Conservation (phyloP, 2,113 vertebrate genomes). For the Neopipo cinnamomea region DNA sequence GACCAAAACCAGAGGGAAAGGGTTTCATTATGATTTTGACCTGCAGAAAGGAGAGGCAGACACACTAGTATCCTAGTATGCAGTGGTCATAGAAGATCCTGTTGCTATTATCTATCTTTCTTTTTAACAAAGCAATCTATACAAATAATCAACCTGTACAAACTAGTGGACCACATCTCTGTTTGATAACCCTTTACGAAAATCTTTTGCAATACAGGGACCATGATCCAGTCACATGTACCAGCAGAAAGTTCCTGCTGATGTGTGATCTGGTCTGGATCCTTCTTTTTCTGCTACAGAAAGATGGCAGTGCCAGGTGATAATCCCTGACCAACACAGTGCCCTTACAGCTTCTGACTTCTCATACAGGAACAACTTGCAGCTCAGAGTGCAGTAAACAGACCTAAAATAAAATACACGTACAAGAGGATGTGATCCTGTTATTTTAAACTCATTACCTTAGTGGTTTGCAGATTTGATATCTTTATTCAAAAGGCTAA, state of each 20-base stretch:
- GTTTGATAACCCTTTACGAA: neutral
- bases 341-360: neutral
- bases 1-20: neutral
- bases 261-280: neutral
- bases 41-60: neutral
- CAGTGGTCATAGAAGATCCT: neutral
- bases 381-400: neutral
- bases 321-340: neutral
- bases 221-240: rapidly evolving
- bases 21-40: neutral
- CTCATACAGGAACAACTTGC: neutral
- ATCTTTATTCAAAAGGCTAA: neutral
- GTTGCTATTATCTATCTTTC: neutral
- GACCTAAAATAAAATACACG: neutral
- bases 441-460: neutral
- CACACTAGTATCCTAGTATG: neutral
- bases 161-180: neutral
- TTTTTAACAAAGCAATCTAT: neutral
- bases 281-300: neutral
- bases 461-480: neutral
- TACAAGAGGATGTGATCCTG: neutral
- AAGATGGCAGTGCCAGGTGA: neutral
- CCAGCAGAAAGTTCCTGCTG: neutral
- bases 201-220: neutral
- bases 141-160: neutral